These are phyloP conservation scores for Vidua macroura DNA, from an alignment of 2,113 vertebrate species.

Conservation along the genomic window DNA sequence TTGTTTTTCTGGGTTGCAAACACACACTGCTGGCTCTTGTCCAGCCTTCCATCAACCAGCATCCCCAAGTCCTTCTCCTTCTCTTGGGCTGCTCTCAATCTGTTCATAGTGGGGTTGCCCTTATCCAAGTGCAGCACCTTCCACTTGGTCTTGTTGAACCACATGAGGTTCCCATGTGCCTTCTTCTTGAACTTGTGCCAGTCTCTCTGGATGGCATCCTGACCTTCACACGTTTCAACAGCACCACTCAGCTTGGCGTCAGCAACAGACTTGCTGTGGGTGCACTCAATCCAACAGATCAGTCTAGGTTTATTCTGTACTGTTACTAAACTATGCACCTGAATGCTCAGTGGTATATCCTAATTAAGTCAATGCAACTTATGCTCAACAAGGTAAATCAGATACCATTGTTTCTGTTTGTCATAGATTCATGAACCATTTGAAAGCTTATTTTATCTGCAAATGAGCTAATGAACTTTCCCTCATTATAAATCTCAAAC, in stretches of 20 bases:
- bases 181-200: rapidly evolving
- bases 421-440: slow-evolving; percentile 40
- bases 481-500: slow-evolving; percentile 49
- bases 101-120: not conserved
- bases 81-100: not conserved
- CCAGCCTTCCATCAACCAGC: not conserved
- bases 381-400: slow-evolving; percentile 56
- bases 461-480: slow-evolving; percentile 50
- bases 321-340: not conserved
- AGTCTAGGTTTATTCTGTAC: not conserved
- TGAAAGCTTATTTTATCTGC: slow-evolving; percentile 49
- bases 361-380: slow-evolving; percentile 29
- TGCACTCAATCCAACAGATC: not conserved
- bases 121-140: not conserved
- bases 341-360: not conserved
- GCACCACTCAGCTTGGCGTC: not conserved
- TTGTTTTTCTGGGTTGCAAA: not conserved
- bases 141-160: not conserved
- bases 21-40: not conserved
- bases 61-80: too few relatives aligned
- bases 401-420: slow-evolving; percentile 22
- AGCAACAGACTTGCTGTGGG: not conserved
- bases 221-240: not conserved
- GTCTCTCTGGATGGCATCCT: not conserved
- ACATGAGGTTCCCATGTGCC: too few relatives aligned